phyloP scores from a whole-genome alignment of 2,888 invertebrate genomes.

The Augiades crinisus region DNA sequence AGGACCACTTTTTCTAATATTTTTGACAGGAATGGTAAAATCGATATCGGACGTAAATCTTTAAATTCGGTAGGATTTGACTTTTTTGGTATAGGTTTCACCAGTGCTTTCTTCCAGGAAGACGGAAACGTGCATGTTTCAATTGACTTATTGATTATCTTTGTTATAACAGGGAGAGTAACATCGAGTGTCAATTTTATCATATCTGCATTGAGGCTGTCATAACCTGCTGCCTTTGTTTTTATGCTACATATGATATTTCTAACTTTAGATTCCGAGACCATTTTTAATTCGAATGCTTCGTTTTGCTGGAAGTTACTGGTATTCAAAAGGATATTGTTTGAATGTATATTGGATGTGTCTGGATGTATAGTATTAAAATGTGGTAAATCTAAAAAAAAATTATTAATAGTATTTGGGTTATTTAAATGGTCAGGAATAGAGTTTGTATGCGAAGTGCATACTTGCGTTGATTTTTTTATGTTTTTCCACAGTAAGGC shows the following conservation, averaged over 20 bases:
- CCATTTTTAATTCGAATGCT: not conserved
- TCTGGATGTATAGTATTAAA: no score
- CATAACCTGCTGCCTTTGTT: conserved; percentile 23
- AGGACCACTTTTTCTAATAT: no score
- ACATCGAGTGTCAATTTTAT: conserved; percentile 22
- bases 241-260: conserved; percentile 14
- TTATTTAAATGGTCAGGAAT: no score
- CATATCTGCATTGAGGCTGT: conserved; percentile 28
- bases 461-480: not conserved
- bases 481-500: not conserved
- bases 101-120: conserved; percentile 34
- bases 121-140: conserved; percentile 26
- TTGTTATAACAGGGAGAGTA: conserved; percentile 23
- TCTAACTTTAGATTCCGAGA: not conserved
- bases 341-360: no score
- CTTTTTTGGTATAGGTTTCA: conserved; percentile 36
- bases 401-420: no score
- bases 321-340: no score
- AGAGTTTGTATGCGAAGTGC: no score
- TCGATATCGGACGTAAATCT: not conserved
- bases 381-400: no score
- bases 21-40: no score
- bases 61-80: conserved; percentile 18
- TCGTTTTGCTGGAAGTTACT: no score
- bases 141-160: conserved; percentile 27